Evolutionary conservation across 2,797 vertebrate species (phyloP), one percentile per base, ranked within the genome.

Genomic region (Centropyge bicolor): DNA sequence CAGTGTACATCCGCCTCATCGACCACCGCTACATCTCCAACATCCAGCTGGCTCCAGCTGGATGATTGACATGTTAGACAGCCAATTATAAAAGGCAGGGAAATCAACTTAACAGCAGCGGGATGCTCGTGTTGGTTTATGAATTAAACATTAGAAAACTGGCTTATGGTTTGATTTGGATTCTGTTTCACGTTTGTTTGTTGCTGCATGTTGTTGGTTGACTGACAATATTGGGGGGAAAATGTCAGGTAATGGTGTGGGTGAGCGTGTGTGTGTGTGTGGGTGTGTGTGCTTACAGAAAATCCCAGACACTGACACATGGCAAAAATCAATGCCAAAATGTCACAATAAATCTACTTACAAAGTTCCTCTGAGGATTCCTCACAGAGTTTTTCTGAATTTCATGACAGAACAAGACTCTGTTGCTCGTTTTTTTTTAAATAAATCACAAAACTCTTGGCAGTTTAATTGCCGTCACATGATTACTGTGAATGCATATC

Each of bases 1-100:
- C 27, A 67, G 45, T 66, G 35, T 57, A 66, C 43, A 41, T 69
- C 55, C 16, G 12, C 49, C 48, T 81, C 82, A 57, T 86, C 75
- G 76, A 24, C 56, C 54, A 31, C 66, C 56, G 43, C 78, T 67
- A 31, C 43, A 24, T 49, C 38, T 63, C 54, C 80, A 80, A 85
- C 76, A 78, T 83, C 68, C 82, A 83, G 74, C 73, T 62, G 77
- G 48, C 69, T 72, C 78, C 62, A 20, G 38, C n/a, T 16, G 20
- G 24, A 57, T 91, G 91, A 94, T 85, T 92, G 92, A 93, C 92
- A 85, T 5, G 57, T 31, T 49, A 89, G 88, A 90, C 91, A 88
- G 76, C 89, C 91, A 91, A 91, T 92, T 91, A 91, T 90, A 87
- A 75, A 83, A 82, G 67, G 73, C 63, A 35, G 54, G 63, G 85